Percentiles rank a stretch among this genome's conserved stretches.
phyloP scores from a whole-genome alignment of 1,140 invertebrate genomes.

The Metopolophium dirhodum region DNA sequence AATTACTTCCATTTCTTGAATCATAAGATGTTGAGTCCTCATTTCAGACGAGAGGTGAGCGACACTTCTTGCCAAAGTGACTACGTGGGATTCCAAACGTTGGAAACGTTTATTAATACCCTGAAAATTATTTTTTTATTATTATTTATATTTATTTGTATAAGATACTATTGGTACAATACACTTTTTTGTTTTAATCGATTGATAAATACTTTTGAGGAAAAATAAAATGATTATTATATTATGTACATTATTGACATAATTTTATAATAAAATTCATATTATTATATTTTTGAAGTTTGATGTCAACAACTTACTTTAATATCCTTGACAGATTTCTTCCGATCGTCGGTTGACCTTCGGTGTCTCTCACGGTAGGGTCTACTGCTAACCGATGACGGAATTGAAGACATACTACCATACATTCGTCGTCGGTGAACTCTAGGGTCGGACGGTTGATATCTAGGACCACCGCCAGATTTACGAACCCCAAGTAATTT shows the following conservation, averaged over 20 bases:
- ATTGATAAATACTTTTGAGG: not conserved
- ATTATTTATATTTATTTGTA: conserved; percentile 16
- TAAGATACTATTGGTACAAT: not conserved
- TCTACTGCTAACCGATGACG: conserved; percentile 79
- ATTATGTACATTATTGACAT: not conserved
- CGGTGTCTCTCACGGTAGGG: conserved; percentile 68
- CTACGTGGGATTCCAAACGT: conserved; percentile 88
- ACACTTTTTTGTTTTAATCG: not conserved
- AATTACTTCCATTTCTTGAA: conserved; percentile 87
- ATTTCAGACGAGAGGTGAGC: conserved; percentile 92
- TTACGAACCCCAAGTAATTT: conserved; percentile 79
- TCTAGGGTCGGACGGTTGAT: conserved; percentile 70
- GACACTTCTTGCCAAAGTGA: conserved; percentile 89
- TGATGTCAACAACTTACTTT: conserved; percentile 65
- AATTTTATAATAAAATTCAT: not conserved
- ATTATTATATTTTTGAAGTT: not conserved
- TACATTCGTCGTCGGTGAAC: conserved; percentile 70
- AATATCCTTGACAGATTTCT: conserved; percentile 75
- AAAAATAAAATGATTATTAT: not conserved
- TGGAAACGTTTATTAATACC: conserved; percentile 88
- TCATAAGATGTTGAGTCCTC: conserved; percentile 86
- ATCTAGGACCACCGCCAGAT: conserved; percentile 63
- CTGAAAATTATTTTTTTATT: conserved; percentile 64
- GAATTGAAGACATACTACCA: conserved; percentile 82
- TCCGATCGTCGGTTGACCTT: conserved; percentile 70